phyloP scores from a whole-genome alignment of 2,113 vertebrate species.

The Platycercus adscitus region DNA sequence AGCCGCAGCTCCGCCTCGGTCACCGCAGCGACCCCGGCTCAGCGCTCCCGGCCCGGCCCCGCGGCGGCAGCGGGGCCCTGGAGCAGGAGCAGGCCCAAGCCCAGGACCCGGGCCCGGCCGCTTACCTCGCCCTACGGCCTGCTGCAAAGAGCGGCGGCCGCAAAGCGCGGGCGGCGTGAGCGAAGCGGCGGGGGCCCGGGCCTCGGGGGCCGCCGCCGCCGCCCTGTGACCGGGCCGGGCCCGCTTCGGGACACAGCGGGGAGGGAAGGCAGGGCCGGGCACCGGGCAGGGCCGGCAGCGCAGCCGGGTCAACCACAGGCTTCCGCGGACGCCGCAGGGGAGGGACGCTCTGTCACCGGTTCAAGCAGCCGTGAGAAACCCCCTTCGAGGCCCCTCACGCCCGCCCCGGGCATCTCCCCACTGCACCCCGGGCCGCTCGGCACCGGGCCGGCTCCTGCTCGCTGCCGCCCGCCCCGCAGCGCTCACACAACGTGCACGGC shows the following conservation, averaged over 20 bases:
- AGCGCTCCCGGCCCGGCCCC: background rate
- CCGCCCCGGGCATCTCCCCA: background rate
- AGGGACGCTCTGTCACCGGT: rapidly evolving
- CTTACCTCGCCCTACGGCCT: background rate
- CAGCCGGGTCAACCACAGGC: background rate
- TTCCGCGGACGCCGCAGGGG: background rate
- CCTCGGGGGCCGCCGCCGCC: no score
- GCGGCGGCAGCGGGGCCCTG: background rate
- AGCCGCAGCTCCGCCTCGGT: no score
- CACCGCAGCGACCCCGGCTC: no score
- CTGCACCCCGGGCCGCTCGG: background rate
- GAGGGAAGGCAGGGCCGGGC: background rate
- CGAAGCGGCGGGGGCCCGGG: background rate
- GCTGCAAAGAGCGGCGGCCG: background rate
- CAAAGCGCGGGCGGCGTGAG: background rate
- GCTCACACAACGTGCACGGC: no score
- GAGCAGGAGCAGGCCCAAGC: background rate
- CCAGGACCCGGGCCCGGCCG: background rate
- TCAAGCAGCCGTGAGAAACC: rapidly evolving
- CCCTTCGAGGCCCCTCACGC: rapidly evolving
- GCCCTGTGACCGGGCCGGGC: no score
- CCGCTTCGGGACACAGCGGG: no score
- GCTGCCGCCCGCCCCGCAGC: background rate
- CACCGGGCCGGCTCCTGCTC: background rate
- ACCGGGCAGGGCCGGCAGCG: background rate